phyloP scores from a whole-genome alignment of 53 echinoderm and acorn worm species.

The Crossaster papposus region DNA sequence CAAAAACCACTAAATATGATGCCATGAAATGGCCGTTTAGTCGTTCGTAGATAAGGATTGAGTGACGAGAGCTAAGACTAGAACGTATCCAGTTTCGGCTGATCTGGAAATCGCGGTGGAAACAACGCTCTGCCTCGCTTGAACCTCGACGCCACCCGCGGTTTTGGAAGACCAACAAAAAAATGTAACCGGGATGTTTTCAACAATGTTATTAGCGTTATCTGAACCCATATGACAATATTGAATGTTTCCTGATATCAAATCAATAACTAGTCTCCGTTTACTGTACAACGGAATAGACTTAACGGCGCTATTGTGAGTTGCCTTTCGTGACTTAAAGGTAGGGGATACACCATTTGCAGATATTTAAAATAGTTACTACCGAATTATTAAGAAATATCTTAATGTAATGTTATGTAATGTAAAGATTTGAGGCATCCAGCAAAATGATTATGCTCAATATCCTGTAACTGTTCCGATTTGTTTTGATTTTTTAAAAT shows the following conservation, averaged over 20 bases:
- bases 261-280: not conserved
- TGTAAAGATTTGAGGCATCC: too few relatives aligned
- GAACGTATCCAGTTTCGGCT: not conserved
- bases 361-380: too few relatives aligned
- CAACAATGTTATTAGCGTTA: not conserved
- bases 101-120: not conserved
- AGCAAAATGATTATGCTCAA: too few relatives aligned
- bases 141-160: not conserved
- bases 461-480: too few relatives aligned
- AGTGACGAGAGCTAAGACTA: not conserved
- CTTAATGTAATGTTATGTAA: too few relatives aligned
- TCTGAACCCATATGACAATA: not conserved
- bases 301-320: not conserved
- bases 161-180: not conserved
- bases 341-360: too few relatives aligned
- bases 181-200: not conserved
- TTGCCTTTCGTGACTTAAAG: not conserved
- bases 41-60: not conserved
- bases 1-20: not conserved
- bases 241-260: not conserved
- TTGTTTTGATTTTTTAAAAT: too few relatives aligned
- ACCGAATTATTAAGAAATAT: too few relatives aligned
- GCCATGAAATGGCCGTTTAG: conserved; percentile 7
- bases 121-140: not conserved
- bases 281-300: not conserved